Evolutionary conservation across 1,140 invertebrate genomes (phyloP), one percentile per base, ranked within the genome.

Genomic region (Oscheius sp.): DNA sequence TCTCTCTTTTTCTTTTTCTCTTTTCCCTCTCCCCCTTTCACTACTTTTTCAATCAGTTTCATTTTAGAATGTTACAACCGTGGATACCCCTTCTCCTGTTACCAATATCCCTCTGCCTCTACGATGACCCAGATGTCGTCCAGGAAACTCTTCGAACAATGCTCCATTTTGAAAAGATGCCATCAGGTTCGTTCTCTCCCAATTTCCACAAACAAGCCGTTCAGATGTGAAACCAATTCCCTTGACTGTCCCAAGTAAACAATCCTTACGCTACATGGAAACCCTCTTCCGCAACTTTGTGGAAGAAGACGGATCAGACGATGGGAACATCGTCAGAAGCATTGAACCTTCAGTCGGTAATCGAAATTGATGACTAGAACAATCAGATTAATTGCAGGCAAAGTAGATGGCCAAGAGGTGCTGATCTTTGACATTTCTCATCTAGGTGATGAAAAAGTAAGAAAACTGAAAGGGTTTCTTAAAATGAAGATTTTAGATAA

Each of bases 321-420:
- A 68, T 26, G 67, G 67, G 0, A 68, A 68, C 26, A 3, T 68
- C 3, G 67, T 68, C 1, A 32, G 67, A 3, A 55, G 49, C 52
- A 68, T 68, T 4, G 67, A 68, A 20, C 67, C 67, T 1, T 49
- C 67, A 10, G 67, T 68, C 28, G 67, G 67, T 58, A 7, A 23
- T 55, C 4, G 7, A 4, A 7, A 7, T 7, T 13, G 15, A 4
- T 20, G 7, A 7, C 49, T 55, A 4, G 49, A 23, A 55, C 4
- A 55, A 4, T 7, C 7, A 20, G 7, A 15, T 55, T n/a, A n/a
- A 7, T 55, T 42, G 15, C 28, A 55, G 49, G 49, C 7, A 68
- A 68, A 68, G 18, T 49, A 26, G 67, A 68, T 1, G 67, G 67
- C 3, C 67, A 68, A 34, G 67, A 68, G 42, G 67, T 68, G 18